A percentile compares a stretch with the other conserved stretches of the same genome.
Evolutionary conservation across 2,888 invertebrate species (phyloP).

Genomic region (Deilephila elpenor): DNA sequence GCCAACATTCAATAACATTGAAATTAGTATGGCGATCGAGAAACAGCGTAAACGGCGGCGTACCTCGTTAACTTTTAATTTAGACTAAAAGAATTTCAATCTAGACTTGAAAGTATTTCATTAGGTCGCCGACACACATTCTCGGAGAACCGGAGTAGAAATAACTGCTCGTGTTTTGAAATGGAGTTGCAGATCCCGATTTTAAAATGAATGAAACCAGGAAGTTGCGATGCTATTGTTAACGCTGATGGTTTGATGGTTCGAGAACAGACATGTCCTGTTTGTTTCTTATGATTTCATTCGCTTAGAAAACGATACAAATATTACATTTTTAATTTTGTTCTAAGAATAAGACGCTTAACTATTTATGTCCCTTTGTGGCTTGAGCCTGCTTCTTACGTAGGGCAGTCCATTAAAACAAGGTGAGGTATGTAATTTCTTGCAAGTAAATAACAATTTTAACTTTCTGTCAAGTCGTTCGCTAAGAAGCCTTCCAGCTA

Average conservation of each 20-base stretch:
- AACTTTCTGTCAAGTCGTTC: too few species aligned
- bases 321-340: too few species aligned
- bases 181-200: neutral
- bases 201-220: neutral
- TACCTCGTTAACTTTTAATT: neutral
- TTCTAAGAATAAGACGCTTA: too few species aligned
- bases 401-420: too few species aligned
- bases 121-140: conserved; percentile 2
- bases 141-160: neutral
- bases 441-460: too few species aligned
- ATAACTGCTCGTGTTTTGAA: neutral
- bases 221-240: neutral
- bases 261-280: neutral
- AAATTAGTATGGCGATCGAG: too few species aligned
- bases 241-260: neutral
- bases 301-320: too few species aligned
- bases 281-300: neutral
- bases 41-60: neutral
- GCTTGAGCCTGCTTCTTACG: too few species aligned
- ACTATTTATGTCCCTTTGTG: too few species aligned
- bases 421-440: too few species aligned
- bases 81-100: neutral
- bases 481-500: neutral
- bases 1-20: neutral
- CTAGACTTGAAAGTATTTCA: neutral